phyloP scores from a whole-genome alignment of 2,797 vertebrate species.

The Galagoides demidoff region DNA sequence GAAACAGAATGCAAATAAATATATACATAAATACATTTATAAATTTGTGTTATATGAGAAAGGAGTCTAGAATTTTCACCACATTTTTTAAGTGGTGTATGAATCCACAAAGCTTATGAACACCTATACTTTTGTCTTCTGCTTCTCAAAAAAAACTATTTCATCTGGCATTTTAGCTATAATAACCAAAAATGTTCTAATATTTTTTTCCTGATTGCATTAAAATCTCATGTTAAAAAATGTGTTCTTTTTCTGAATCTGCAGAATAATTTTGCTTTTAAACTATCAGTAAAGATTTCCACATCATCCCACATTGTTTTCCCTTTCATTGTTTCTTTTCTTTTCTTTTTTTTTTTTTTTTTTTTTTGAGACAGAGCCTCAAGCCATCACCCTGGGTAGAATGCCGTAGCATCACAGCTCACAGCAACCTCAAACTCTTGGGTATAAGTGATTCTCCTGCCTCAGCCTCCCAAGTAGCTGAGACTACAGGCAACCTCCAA shows the following conservation, averaged over 20 bases:
- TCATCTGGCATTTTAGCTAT: not conserved
- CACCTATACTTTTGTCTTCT: not conserved
- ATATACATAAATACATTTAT: not conserved
- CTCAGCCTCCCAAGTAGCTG: too few relatives aligned
- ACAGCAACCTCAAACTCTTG: too few relatives aligned
- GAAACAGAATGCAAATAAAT: not conserved
- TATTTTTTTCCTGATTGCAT: not conserved
- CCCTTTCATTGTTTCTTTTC: conserved; percentile 11
- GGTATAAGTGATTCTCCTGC: too few relatives aligned
- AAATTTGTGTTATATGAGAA: not conserved
- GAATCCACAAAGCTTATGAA: not conserved
- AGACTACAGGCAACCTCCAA: too few relatives aligned
- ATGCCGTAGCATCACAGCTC: too few relatives aligned
- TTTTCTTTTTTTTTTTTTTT: too few relatives aligned
- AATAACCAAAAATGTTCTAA: not conserved
- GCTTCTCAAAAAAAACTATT: not conserved
- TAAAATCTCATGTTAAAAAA: conserved; percentile 33
- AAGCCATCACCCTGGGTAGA: too few relatives aligned
- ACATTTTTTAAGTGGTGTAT: not conserved
- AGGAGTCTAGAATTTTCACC: not conserved
- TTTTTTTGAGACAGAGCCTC: too few relatives aligned
- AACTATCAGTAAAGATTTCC: not conserved
- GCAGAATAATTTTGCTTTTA: conserved; percentile 17
- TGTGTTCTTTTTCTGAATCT: not conserved
- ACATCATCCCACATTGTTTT: not conserved